phyloP scores from a whole-genome alignment of 2,113 vertebrate species.

The Pimephales promelas region DNA sequence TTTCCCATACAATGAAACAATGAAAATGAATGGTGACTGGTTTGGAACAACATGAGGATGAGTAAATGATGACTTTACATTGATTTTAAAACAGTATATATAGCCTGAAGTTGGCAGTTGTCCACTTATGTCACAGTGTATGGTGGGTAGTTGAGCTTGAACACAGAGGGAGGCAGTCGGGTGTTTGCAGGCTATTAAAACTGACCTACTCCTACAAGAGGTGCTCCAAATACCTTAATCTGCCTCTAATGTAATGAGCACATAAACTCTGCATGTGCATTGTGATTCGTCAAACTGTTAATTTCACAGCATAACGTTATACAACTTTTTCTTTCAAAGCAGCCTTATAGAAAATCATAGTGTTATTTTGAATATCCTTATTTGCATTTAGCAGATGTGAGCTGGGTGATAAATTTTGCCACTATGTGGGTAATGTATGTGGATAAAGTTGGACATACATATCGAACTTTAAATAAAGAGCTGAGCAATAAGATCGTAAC shows the following conservation, averaged over 20 bases:
- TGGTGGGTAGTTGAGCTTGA: neutral
- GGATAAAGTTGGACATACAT: neutral
- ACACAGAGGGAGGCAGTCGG: neutral
- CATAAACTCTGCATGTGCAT: conserved; percentile 4
- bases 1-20: neutral
- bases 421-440: neutral
- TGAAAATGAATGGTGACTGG: neutral
- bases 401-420: too few relatives aligned
- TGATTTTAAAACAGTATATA: neutral
- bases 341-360: neutral
- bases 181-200: conserved; percentile 42
- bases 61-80: neutral
- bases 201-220: conserved; percentile 56
- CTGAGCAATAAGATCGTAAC: neutral
- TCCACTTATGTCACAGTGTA: neutral
- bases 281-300: neutral
- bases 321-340: neutral
- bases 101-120: neutral
- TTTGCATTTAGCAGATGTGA: neutral
- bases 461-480: neutral
- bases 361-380: neutral
- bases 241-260: conserved; percentile 38
- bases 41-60: too few relatives aligned
- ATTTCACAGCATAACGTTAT: neutral
- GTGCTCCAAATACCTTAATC: conserved; percentile 53